These are phyloP conservation scores for Siniperca undulata DNA, from an alignment of 2,797 vertebrate species.

Conservation along the genomic window DNA sequence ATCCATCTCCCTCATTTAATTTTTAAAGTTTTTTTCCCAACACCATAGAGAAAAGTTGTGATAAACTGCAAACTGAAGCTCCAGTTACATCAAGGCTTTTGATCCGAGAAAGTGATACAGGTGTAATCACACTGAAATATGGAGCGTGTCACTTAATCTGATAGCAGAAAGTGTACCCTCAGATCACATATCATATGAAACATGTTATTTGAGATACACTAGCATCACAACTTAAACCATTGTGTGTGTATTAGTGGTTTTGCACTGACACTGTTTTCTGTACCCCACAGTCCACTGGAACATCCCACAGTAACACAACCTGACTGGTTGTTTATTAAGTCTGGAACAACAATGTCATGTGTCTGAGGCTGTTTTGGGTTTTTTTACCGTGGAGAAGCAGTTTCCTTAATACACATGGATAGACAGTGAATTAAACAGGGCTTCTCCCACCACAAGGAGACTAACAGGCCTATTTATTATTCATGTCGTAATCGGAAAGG, in stretches of 20 bases:
- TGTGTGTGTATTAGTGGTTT: conserved; percentile 23
- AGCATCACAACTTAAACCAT: conserved; percentile 19
- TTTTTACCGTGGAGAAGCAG: conserved; percentile 42
- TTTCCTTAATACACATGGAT: conserved; percentile 75
- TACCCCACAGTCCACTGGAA: conserved; percentile 1
- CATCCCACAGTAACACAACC: conserved; percentile 60
- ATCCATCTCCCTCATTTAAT: conserved; percentile 31
- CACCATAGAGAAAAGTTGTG: conserved; percentile 1
- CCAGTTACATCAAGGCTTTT: conserved; percentile 36
- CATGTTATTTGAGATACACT: conserved; percentile 42
- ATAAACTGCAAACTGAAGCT: conserved; percentile 56
- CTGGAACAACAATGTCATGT: conserved; percentile 69
- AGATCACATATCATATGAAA: conserved; percentile 37
- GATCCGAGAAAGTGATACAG: conserved; percentile 51
- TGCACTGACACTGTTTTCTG: conserved; percentile 6
- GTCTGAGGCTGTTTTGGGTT: conserved; percentile 56
- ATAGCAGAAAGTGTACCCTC: conserved; percentile 28
- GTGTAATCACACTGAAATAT: conserved; percentile 29
- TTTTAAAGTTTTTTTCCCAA: not conserved
- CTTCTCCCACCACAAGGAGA: conserved; percentile 59
- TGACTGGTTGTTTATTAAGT: conserved; percentile 79
- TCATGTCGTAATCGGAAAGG: conserved; percentile 82
- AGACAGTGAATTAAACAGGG: conserved; percentile 77
- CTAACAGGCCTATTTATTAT: conserved; percentile 82
- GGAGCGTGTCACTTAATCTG: conserved; percentile 31